Percentiles rank a stretch among this genome's conserved stretches.
Evolutionary conservation across 2,888 invertebrate genomes (phyloP).

Genomic region (Rotaria magnacalcarata): DNA sequence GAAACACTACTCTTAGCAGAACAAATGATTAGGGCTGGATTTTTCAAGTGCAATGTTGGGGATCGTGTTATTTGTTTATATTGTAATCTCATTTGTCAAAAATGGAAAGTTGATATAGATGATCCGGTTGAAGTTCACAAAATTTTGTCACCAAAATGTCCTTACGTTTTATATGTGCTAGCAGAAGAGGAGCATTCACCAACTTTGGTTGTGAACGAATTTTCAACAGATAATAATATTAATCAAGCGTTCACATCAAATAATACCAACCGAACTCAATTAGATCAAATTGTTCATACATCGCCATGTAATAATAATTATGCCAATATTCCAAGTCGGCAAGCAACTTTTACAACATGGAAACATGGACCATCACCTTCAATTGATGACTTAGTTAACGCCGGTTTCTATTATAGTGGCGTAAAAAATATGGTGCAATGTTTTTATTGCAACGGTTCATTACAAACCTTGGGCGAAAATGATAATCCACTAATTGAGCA

Average conservation of each 20-base stretch:
- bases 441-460: constrained; percentile 19
- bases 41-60: background rate
- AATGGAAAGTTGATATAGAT: background rate
- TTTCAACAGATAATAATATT: background rate
- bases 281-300: background rate
- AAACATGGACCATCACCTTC: background rate
- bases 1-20: too few species aligned
- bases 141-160: background rate
- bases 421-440: background rate
- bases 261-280: background rate
- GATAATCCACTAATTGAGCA: constrained; percentile 16
- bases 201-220: background rate
- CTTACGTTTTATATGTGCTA: background rate
- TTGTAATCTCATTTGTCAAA: background rate
- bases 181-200: background rate
- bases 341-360: background rate
- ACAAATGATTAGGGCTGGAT: background rate
- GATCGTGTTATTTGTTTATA: background rate
- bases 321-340: background rate
- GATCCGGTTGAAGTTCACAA: background rate
- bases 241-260: background rate
- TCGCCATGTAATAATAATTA: background rate
- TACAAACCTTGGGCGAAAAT: background rate
- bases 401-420: background rate
- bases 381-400: background rate